Conservation (phyloP, 2,113 vertebrate genomes). For the Cettia cetti region DNA sequence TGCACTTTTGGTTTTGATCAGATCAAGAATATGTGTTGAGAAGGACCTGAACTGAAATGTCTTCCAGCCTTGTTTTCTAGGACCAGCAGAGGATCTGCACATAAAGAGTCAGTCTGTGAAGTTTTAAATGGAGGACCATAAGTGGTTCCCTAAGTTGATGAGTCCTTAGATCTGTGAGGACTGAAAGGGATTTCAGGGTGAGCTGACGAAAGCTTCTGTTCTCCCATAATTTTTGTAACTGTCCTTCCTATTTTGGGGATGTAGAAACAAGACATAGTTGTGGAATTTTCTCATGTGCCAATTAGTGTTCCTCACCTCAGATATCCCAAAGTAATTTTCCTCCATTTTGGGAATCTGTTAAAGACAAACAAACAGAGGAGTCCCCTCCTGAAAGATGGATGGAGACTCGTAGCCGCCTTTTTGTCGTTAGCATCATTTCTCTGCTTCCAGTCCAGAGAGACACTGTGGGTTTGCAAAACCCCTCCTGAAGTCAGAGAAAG, state of each 20-base stretch:
- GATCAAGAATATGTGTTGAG: background rate
- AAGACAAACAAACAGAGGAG: background rate
- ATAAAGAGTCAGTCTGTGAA: background rate
- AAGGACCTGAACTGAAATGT: background rate
- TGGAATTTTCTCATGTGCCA: background rate
- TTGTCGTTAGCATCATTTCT: background rate
- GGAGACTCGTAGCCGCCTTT: background rate
- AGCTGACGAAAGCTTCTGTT: background rate
- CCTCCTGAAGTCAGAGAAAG: background rate
- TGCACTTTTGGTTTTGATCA: background rate
- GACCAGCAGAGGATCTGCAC: background rate
- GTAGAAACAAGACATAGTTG: background rate
- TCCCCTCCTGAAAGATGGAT: background rate
- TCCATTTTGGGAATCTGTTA: background rate
- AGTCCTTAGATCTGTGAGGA: background rate
- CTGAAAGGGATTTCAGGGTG: background rate
- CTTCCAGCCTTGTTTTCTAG: background rate
- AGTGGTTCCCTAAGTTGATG: background rate
- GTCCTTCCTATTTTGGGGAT: background rate
- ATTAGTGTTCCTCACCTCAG: accelerated
- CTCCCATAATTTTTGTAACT: background rate
- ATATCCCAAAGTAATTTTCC: background rate
- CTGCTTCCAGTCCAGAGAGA: background rate
- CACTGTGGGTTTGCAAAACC: background rate
- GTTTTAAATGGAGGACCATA: background rate